These are phyloP conservation scores for Acanthoscelides obtectus DNA, from an alignment of 2,888 invertebrate genomes.

Conservation along the genomic window DNA sequence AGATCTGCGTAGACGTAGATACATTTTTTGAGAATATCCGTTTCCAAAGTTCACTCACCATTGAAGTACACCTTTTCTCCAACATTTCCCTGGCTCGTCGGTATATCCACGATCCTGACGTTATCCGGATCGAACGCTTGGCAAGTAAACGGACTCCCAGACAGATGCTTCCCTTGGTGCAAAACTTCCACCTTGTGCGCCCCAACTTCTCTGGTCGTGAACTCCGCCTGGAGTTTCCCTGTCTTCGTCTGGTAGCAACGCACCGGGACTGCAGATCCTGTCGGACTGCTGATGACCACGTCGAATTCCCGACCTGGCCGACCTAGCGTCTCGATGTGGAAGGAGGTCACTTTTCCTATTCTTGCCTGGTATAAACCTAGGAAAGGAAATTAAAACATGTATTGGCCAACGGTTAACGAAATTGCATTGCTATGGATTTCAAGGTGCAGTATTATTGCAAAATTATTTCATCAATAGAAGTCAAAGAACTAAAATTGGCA, in stretches of 20 bases:
- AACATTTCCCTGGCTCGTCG: constrained; percentile 70
- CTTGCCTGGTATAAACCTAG: constrained; percentile 82
- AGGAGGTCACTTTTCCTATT: constrained; percentile 76
- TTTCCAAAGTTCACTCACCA: constrained; percentile 56
- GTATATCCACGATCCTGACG: constrained; percentile 73
- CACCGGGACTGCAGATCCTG: constrained; percentile 46
- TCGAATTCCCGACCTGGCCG: constrained; percentile 84
- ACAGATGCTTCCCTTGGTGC: constrained; percentile 82
- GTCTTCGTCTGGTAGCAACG: constrained; percentile 95
- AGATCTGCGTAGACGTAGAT: too few relatives aligned
- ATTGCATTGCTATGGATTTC: too few relatives aligned
- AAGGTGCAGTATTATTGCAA: neutral
- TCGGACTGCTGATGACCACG: constrained; percentile 66
- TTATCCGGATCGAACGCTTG: constrained; percentile 86
- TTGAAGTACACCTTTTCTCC: constrained; percentile 80
- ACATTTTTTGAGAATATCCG: too few relatives aligned
- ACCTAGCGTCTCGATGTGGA: constrained; percentile 84
- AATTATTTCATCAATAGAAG: too few relatives aligned
- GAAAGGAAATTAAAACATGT: constrained; percentile 10
- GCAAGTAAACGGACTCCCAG: constrained; percentile 91
- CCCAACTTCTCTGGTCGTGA: constrained; percentile 73
- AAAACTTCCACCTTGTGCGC: constrained; percentile 72
- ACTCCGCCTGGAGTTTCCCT: constrained; percentile 92
- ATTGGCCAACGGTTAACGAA: too few relatives aligned
- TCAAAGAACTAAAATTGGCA: too few relatives aligned